Conservation (phyloP, 1,140 invertebrate species). For the Grapholita molesta region DNA sequence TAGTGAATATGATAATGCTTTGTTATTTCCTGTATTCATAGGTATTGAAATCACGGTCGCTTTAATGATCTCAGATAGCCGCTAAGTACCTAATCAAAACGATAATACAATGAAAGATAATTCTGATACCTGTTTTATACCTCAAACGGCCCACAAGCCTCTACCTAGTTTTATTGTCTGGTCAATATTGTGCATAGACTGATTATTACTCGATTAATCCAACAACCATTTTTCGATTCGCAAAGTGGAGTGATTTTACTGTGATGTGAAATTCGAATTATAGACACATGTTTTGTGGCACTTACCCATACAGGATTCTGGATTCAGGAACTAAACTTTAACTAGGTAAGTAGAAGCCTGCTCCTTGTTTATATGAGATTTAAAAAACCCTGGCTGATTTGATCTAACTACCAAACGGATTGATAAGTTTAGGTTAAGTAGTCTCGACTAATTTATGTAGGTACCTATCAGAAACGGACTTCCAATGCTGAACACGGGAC, state of each 20-base stretch:
- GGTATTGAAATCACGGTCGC: slow-evolving; percentile 44
- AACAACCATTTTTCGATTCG: neutral
- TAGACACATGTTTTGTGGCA: neutral
- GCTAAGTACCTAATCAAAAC: slow-evolving; percentile 41
- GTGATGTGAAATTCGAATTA: neutral
- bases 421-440: too few relatives aligned
- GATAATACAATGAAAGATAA: slow-evolving; percentile 26
- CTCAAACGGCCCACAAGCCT: neutral
- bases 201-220: neutral
- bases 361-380: too few relatives aligned
- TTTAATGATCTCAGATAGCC: slow-evolving; percentile 36
- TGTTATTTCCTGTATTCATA: slow-evolving; percentile 8
- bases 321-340: too few relatives aligned
- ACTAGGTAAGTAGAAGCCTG: too few relatives aligned
- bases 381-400: too few relatives aligned
- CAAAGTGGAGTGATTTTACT: neutral
- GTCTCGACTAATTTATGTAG: too few relatives aligned
- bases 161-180: neutral
- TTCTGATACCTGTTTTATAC: neutral
- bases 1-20: slow-evolving; percentile 1
- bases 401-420: too few relatives aligned
- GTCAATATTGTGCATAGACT: neutral
- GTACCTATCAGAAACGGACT: too few relatives aligned
- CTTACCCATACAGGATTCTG: neutral
- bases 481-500: too few relatives aligned